Base-by-base conservation (phyloP, 2,888 invertebrate genomes). In the Spodoptera exigua region DNA sequence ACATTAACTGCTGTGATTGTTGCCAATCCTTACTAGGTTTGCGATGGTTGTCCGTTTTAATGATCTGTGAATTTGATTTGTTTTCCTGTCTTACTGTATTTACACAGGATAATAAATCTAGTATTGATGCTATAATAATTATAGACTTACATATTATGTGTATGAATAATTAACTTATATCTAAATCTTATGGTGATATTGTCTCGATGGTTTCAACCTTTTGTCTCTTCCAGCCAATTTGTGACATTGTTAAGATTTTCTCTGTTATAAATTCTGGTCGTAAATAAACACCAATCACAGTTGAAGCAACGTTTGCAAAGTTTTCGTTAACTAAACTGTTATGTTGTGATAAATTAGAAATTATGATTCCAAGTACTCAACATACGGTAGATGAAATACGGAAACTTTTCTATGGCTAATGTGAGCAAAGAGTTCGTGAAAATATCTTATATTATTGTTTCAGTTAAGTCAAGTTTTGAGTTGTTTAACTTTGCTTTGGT, bases 231-330 rank as follows among this genome's bases (percentile, higher is more conserved):
- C 61, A 52, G 66, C 48, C 44, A 41, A 37, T 44, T 61, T 49
- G 12, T 52, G 43, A 51, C 53, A 55, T 35, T 21, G 43, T 47
- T 69, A 69, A 41, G 59, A 63, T 35, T 39, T 41, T 35, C 44
- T 16, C 21, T 10, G 39, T 45, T 36, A 56, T 61, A 56, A 56
- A 56, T 9, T 27, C 55, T 48, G 12, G 16, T 57, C 71, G 45
- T 58, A 53, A 64, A 67, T 70, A 70, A 52, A 7, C 35, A 18
- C 13, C 64, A 49, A 48, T 52, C 53, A 18, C 47, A 39, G 54
- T 66, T 17, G 39, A 47, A 65, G 71, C 60, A 54, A 58, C 41
- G 21, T 54, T 65, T 49, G 71, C 59, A 65, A 71, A 36, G 70
- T 47, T 66, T 62, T 70, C 70, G 47, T 62, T 51, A 56, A 47